These are phyloP conservation scores for Bradypodion pumilum DNA, from an alignment of 2,797 vertebrate species.

Conservation along the genomic window DNA sequence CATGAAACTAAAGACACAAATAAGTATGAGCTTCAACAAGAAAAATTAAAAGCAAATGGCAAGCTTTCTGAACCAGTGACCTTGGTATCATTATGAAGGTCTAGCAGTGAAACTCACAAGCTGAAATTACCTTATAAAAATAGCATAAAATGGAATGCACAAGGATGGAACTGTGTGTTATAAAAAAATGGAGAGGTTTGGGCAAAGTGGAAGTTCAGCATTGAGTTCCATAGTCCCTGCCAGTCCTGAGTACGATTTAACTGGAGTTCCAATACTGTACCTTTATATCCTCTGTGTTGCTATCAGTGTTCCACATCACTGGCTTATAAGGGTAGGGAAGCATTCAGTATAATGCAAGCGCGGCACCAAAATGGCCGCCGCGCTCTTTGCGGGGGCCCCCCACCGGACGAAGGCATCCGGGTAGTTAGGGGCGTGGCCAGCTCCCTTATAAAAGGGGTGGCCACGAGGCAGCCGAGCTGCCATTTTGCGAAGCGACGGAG, in stretches of 20 bases:
- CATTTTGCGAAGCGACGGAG: too few species aligned
- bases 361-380: too few species aligned
- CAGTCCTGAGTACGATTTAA: not conserved
- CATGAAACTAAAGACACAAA: conserved; percentile 72
- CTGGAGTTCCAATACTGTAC: not conserved
- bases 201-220: too few species aligned
- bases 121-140: not conserved
- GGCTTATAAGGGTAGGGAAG: not conserved
- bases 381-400: too few species aligned
- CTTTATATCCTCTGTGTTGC: not conserved
- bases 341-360: not conserved
- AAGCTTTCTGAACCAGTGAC: conserved; percentile 40
- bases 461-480: too few species aligned
- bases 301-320: not conserved
- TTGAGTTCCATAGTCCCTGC: not conserved
- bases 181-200: not conserved
- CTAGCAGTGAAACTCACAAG: not conserved
- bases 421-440: too few species aligned
- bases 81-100: not conserved
- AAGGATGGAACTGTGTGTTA: not conserved
- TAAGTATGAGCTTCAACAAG: conserved; percentile 57
- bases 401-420: too few species aligned
- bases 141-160: not conserved
- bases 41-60: conserved; percentile 67
- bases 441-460: too few species aligned